phyloP scores from a whole-genome alignment of 2,113 vertebrate genomes.

The Salvelinus namaycush region DNA sequence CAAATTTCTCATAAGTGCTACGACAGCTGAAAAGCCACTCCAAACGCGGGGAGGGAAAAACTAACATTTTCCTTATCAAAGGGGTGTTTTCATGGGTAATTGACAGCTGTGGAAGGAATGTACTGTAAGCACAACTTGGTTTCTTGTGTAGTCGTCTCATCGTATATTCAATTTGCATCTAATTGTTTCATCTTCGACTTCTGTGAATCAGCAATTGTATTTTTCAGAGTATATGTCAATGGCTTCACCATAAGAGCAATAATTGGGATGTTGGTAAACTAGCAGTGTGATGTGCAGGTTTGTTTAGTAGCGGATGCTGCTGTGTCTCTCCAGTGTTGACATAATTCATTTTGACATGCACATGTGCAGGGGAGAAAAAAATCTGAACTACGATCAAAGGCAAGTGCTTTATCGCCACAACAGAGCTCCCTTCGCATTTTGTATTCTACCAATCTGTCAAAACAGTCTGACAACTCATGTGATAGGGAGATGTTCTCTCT shows the following conservation, averaged over 20 bases:
- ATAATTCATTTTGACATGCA: constrained; percentile 76
- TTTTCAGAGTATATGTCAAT: constrained; percentile 28
- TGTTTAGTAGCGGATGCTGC: constrained; percentile 59
- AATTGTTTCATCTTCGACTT: constrained; percentile 59
- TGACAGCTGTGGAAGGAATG: constrained; percentile 67
- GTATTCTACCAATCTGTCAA: constrained; percentile 84
- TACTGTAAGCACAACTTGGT: constrained; percentile 52
- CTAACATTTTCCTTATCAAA: constrained; percentile 75
- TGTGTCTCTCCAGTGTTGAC: constrained; percentile 65
- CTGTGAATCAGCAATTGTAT: constrained; percentile 57
- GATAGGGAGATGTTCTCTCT: constrained; percentile 59
- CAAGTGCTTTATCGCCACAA: constrained; percentile 79
- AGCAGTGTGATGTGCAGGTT: constrained; percentile 64
- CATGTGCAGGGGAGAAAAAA: constrained; percentile 66
- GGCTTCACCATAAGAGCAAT: constrained; percentile 58
- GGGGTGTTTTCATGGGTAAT: constrained; percentile 69
- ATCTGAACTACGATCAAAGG: constrained; percentile 75
- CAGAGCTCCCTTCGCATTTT: constrained; percentile 78
- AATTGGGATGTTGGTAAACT: constrained; percentile 71
- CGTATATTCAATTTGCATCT: constrained; percentile 64
- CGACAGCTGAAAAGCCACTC: constrained; percentile 78
- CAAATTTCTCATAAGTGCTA: constrained; percentile 80
- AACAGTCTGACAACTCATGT: constrained; percentile 78
- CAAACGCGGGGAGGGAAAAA: constrained; percentile 43
- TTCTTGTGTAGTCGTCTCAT: constrained; percentile 26